Evolutionary conservation across 2,888 invertebrate genomes (phyloP), one percentile per base, ranked within the genome.

Genomic region (Neoaliturus tenellus): DNA sequence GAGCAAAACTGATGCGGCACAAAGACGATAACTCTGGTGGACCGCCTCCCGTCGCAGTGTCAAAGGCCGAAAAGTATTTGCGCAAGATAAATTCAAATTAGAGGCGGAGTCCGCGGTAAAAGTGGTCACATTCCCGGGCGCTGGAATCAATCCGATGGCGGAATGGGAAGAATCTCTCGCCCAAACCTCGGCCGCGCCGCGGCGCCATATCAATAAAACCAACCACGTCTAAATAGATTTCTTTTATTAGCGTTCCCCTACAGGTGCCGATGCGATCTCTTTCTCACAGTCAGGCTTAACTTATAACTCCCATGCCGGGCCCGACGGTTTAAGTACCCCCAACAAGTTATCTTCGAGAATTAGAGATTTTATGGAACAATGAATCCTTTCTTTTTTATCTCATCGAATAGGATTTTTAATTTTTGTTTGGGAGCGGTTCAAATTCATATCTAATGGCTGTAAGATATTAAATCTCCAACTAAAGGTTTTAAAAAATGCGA

Each of bases 121-220:
- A 75, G 75, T 48, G 75, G 75, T 2, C 41, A 44, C 73, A 73
- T 73, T 73, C 73, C 23, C n/a, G 69, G n/a, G 5, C 33, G 3
- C 12, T 35, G 33, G 69, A 33, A 69, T 69, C 69, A 69, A 69
- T 69, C 69, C 62, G 4, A 28, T 8, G 31, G 8, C 31, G 44
- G 78, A 51, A 5, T 28, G 78, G 35, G 33, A 55, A 35, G 78
- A 78, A 78, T 78, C 55, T 75, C 35, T 25, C 48, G 55, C 78
- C 55, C 75, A 75, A 71, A 75, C 73, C n/a, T n/a, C 4, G 51
- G 39, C 12, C 39, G 4, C 12, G 51, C 62, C 28, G 28, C 51
- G 78, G 55, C 48, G 78, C 78, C 78, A 78, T 78, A 78, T 78
- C 78, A 78, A 78, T 78, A 78, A 78, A 78, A 55, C 55, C 33